phyloP scores from a whole-genome alignment of 1,140 invertebrate genomes.

The Oryctes rhinoceros region DNA sequence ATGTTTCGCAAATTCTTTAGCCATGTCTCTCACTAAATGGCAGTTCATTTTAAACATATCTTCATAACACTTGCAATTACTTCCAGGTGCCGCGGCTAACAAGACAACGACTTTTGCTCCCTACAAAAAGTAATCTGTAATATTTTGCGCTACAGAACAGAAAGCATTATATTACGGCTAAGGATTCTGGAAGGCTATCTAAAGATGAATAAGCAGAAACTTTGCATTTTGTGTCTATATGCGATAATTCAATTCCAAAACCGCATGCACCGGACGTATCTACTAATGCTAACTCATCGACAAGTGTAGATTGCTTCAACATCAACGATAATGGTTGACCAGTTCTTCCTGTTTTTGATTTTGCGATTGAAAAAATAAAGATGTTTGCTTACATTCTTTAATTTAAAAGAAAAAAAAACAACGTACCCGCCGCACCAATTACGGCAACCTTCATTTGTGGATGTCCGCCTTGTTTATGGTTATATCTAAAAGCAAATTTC shows the following conservation, averaged over 20 bases:
- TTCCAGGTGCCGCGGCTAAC: slow-evolving; percentile 58
- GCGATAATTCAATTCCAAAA: slow-evolving; percentile 67
- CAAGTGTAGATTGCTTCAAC: slow-evolving; percentile 67
- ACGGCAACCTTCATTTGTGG: slow-evolving; percentile 52
- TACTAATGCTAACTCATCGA: slow-evolving; percentile 70
- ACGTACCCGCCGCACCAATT: slow-evolving; percentile 50
- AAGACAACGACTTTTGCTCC: slow-evolving; percentile 67
- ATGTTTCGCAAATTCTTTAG: slow-evolving; percentile 62
- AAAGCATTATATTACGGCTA: slow-evolving; percentile 54
- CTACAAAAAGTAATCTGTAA: slow-evolving; percentile 51
- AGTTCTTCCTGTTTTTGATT: slow-evolving; percentile 49
- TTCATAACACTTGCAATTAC: slow-evolving; percentile 39
- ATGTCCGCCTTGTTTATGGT: background rate
- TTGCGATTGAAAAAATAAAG: background rate
- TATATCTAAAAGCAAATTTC: background rate
- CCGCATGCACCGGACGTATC: slow-evolving; percentile 63
- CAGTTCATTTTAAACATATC: slow-evolving; percentile 59
- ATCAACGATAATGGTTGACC: slow-evolving; percentile 66
- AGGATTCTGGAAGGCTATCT: slow-evolving; percentile 58
- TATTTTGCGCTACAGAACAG: no score
- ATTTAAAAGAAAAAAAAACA: background rate
- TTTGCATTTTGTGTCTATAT: slow-evolving; percentile 71
- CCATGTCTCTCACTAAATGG: slow-evolving; percentile 61
- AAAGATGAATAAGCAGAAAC: slow-evolving; percentile 66
- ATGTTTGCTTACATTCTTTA: background rate